Base-by-base conservation (phyloP, 2,113 vertebrate species). In the Anguilla japonica region DNA sequence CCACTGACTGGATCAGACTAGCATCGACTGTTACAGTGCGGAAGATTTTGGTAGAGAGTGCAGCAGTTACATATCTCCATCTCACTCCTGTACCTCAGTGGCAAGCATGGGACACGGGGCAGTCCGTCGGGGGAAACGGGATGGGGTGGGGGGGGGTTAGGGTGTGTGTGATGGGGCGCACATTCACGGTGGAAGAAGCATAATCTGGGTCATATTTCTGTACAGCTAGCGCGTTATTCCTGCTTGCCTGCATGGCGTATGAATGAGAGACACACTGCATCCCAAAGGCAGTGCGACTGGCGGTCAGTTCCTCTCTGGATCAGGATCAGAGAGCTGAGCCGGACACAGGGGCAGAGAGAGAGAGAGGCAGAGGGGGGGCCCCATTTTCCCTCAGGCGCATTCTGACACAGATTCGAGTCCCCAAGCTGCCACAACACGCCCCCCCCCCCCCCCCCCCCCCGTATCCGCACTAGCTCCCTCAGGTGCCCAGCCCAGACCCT, bases 371-470 rank as follows among this genome's bases (percentile, higher is more conserved):
- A 11, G 50, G 7, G 13, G 50, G 7, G 43, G 8, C 34, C n/a
- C 34, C 82, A 50, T 86, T 87, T 85, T 85, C 86, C 88, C 81
- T 71, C 39, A 11, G 50, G 84, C 71, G 41, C 71, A 63, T 88
- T 85, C 86, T 89, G 89, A 91, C 89, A 89, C 57, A 91, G 80
- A 89, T 91, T 91, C 43, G 91, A 43, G 88, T 75, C 71, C 57
- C 13, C 82, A 85, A 3, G 20, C 79, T 84, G 85, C 50, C 67
- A 83, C 50, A 84, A 14, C 67, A 11, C 9, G 15, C 20, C 4
- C 60, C 60, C 26, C 34, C 34, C 0, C 4, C 60, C 60, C 26
- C 34, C 34, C 0, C 84, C 88, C 85, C 34, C 87, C 29, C 84
- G 18, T 9, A 57, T 60, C 20, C 82, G 3, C 53, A 7, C 26